Percentiles rank a stretch among this genome's conserved stretches.
Conservation (phyloP, 2,888 invertebrate species). For the Synergus umbraculus region DNA sequence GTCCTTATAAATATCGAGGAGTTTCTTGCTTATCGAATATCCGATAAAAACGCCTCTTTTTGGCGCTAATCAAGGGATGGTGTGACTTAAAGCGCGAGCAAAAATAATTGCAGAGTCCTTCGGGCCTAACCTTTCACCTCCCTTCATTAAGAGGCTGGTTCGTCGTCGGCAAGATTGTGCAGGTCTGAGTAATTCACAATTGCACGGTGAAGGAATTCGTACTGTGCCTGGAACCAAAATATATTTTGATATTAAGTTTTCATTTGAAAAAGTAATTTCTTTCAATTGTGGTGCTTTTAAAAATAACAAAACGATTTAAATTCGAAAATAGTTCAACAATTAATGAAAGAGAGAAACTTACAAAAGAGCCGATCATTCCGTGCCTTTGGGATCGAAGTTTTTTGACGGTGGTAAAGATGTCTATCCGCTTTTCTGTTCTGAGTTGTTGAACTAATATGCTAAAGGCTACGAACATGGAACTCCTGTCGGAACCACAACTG, state of each 20-base stretch:
- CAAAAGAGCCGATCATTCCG: constrained; percentile 90
- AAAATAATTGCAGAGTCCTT: constrained; percentile 40
- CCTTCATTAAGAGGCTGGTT: constrained; percentile 70
- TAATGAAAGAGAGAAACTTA: constrained; percentile 78
- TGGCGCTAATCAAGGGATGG: constrained; percentile 11
- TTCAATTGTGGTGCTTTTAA: background rate
- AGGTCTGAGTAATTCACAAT: constrained; percentile 93
- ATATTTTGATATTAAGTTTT: background rate
- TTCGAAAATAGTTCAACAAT: background rate
- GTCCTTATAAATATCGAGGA: constrained; percentile 8
- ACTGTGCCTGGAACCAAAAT: constrained; percentile 86
- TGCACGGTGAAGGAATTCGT: constrained; percentile 95
- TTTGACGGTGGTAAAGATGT: constrained; percentile 90
- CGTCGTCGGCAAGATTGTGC: constrained; percentile 85
- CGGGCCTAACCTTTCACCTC: constrained; percentile 42
- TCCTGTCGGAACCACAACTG: constrained; percentile 90
- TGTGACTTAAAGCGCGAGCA: constrained; percentile 24
- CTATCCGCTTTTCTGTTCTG: constrained; percentile 89
- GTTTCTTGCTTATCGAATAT: constrained; percentile 1
- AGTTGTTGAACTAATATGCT: constrained; percentile 92
- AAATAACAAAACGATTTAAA: background rate
- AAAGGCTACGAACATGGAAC: constrained; percentile 93
- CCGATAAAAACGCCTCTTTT: background rate
- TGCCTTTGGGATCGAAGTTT: constrained; percentile 91
- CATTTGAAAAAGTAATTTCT: no score